Evolutionary conservation across 2,113 vertebrate genomes (phyloP).

Genomic region (Pluvialis apricaria): DNA sequence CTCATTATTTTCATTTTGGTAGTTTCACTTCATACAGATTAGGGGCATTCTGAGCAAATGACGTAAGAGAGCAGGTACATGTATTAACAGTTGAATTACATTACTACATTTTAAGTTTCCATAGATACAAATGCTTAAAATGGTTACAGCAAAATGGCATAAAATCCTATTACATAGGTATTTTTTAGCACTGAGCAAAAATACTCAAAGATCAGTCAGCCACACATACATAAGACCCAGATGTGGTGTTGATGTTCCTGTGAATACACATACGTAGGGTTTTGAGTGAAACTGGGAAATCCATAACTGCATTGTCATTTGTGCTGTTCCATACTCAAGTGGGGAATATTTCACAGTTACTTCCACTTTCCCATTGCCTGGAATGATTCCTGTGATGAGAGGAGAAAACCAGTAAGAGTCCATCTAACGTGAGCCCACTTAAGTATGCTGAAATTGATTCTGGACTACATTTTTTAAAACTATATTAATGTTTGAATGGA

Average conservation of each 20-base stretch:
- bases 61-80: not conserved
- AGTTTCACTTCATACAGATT: not conserved
- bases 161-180: not conserved
- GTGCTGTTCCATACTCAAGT: constrained; percentile 80
- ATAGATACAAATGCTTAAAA: not conserved
- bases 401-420: not conserved
- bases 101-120: not conserved
- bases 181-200: not conserved
- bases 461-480: not conserved
- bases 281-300: constrained; percentile 87
- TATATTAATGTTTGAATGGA: not conserved
- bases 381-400: constrained; percentile 83
- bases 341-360: constrained; percentile 83
- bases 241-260: constrained; percentile 78
- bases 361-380: constrained; percentile 76
- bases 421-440: not conserved
- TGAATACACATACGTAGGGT: constrained; percentile 84
- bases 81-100: not conserved
- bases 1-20: not conserved
- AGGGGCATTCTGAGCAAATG: not conserved
- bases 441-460: not conserved
- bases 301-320: constrained; percentile 80
- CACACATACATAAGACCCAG: constrained; percentile 72
- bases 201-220: not conserved
- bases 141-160: not conserved